Conservation (phyloP, 2,113 vertebrate species). For the Perccottus glenii region DNA sequence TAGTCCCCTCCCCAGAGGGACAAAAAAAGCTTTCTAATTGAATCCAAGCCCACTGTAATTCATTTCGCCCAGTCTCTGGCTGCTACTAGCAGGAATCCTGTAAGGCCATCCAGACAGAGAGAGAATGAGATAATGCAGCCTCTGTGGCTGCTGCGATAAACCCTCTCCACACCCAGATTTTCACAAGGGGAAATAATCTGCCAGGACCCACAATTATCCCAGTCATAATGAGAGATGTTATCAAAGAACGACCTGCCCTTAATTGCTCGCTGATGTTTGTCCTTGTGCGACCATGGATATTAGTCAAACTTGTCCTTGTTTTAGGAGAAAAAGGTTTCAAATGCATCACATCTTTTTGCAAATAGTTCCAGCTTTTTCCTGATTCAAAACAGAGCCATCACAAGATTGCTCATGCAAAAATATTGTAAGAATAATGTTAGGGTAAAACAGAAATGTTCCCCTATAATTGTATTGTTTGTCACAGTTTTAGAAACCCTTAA, state of each 20-base stretch:
- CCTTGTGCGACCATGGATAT: conserved; percentile 45
- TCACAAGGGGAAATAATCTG: conserved; percentile 73
- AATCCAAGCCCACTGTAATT: conserved; percentile 58
- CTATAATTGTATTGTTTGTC: not conserved
- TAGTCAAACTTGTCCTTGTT: conserved; percentile 47
- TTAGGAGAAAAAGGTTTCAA: conserved; percentile 35
- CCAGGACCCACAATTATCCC: conserved; percentile 72
- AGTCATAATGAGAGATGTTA: conserved; percentile 76
- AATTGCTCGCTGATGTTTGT: conserved; percentile 79
- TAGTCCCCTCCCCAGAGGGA: conserved; percentile 35
- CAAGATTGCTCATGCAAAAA: not conserved
- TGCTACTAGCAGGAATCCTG: conserved; percentile 64
- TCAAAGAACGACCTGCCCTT: conserved; percentile 66
- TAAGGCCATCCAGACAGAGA: conserved; percentile 64
- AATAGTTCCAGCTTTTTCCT: conserved; percentile 45
- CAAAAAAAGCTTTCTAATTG: conserved; percentile 42
- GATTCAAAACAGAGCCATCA: conserved; percentile 1
- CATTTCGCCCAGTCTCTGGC: conserved; percentile 62
- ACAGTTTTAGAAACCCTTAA: not conserved
- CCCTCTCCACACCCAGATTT: conserved; percentile 69
- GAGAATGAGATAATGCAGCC: conserved; percentile 69
- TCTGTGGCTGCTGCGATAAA: conserved; percentile 63
- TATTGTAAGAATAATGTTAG: not conserved
- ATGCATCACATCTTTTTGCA: conserved; percentile 37
- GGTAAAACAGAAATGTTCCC: too few relatives aligned